Evolutionary conservation across 2,113 vertebrate species (phyloP).

Genomic region (Heloderma charlesbogerti): DNA sequence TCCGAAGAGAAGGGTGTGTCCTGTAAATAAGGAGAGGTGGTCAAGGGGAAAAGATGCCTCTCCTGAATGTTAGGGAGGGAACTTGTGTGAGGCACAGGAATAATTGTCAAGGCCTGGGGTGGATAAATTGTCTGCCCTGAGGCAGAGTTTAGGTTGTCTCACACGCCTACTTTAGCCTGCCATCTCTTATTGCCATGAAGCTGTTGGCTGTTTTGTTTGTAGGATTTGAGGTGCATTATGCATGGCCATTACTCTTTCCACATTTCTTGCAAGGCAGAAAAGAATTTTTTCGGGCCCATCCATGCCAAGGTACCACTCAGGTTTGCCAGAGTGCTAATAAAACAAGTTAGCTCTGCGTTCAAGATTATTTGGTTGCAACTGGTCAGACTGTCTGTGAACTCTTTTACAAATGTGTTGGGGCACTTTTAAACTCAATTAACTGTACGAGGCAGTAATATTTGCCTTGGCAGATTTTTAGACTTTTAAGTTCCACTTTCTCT

Average conservation of each 20-base stretch:
- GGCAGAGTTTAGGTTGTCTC: neutral
- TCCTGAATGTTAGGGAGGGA: constrained; percentile 14
- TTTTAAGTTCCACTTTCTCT: neutral
- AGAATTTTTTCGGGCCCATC: constrained; percentile 14
- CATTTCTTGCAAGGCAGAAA: constrained; percentile 9
- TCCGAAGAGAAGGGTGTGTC: constrained; percentile 23
- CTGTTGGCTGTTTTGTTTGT: constrained; percentile 16
- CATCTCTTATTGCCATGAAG: neutral
- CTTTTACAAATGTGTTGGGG: neutral
- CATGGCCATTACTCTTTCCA: constrained; percentile 30
- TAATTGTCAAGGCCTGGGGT: constrained; percentile 28
- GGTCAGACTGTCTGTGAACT: neutral
- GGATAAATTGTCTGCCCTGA: constrained; percentile 14
- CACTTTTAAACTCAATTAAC: neutral
- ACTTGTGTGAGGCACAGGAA: constrained; percentile 13
- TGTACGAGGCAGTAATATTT: neutral
- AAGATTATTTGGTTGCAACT: neutral
- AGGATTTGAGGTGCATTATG: constrained; percentile 17
- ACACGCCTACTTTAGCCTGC: neutral
- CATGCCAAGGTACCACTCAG: no score
- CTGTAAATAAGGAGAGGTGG: constrained; percentile 23
- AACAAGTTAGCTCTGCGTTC: neutral
- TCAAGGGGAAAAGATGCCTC: neutral
- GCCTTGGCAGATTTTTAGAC: neutral
- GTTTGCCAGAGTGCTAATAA: neutral